Percentiles rank a stretch among this genome's conserved stretches.
phyloP scores from a whole-genome alignment of 23 tunicate species.

The Ascidia mentula region DNA sequence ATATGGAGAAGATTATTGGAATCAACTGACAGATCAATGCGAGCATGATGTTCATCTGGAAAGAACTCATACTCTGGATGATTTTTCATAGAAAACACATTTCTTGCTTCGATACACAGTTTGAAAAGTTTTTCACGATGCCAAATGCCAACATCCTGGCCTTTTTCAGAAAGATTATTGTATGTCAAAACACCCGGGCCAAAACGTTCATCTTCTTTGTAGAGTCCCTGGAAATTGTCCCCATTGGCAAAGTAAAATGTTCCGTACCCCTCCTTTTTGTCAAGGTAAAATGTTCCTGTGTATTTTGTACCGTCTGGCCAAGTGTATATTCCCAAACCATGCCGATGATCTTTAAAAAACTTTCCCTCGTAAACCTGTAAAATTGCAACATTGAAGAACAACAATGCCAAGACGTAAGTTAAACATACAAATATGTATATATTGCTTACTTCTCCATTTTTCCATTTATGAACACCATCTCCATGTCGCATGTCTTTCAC shows the following conservation, averaged over 20 bases:
- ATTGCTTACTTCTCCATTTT: slow-evolving; percentile 64
- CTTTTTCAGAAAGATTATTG: slow-evolving; percentile 15
- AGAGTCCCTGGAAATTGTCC: slow-evolving; percentile 74
- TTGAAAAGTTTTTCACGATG: slow-evolving; percentile 61
- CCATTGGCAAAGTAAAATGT: slow-evolving; percentile 63
- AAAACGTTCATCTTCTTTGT: slow-evolving; percentile 83
- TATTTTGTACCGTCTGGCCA: slow-evolving; percentile 80
- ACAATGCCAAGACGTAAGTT: neutral
- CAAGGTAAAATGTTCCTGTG: slow-evolving; percentile 66
- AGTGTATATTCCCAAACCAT: slow-evolving; percentile 68
- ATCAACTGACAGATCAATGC: slow-evolving; percentile 13
- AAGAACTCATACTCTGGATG: slow-evolving; percentile 73
- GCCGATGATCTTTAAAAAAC: slow-evolving; percentile 87
- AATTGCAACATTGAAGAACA: neutral
- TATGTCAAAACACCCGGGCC: slow-evolving; percentile 89
- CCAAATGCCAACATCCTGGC: slow-evolving; percentile 84
- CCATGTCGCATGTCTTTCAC: slow-evolving; percentile 91
- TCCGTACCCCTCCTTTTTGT: slow-evolving; percentile 87
- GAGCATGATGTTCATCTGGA: slow-evolving; percentile 56
- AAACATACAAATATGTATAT: no score
- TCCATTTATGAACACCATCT: slow-evolving; percentile 58
- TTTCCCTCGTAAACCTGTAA: slow-evolving; percentile 79
- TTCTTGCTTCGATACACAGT: slow-evolving; percentile 40
- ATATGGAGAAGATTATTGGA: neutral
- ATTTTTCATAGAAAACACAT: slow-evolving; percentile 45